Evolutionary conservation across 1,140 invertebrate genomes (phyloP), one percentile per base, ranked within the genome.

Genomic region (Chymomyza costata): DNA sequence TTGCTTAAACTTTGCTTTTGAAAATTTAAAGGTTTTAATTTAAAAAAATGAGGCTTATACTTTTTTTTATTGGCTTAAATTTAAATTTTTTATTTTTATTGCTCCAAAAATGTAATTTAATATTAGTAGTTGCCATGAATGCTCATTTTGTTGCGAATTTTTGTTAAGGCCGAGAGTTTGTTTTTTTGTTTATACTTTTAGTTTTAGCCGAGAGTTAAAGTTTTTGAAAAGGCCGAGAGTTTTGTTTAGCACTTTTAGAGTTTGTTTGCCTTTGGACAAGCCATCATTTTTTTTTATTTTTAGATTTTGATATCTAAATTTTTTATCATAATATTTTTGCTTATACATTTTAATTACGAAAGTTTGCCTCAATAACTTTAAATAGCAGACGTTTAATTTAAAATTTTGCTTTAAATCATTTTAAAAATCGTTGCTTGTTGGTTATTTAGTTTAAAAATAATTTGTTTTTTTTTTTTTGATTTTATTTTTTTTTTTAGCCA

Each of bases 31-130:
- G 8, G 40, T 51, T 49, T 63, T 59, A 30, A 50, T 49, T 53
- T 51, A 62, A 64, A 76, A 82, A 82, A 82, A 76, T 82, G 76
- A 82, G 71, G 76, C 69, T 82, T 71, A 82, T 61, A 58, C 76
- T 60, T 60, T 76, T 48, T 48, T 38, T 8, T 37, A 10, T 28
- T 76, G 71, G 71, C 71, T 70, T 76, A 71, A 62, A 53, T 63
- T 51, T 70, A 71, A 66, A 47, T 69, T 62, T 55, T 80, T 59
- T 51, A 15, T 70, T 67, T 60, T 70, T 31, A 19, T 71, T 65
- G 70, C 69, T 82, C 69, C 65, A 71, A 76, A 67, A 76, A 78
- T 71, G 49, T 63, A 66, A 71, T 70, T 56, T 53, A 76, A 66
- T 74, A 38, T 71, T 53, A 73, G 40, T 78, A 78, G 57, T 71